Evolutionary conservation across 1,140 invertebrate genomes (phyloP), one percentile per base, ranked within the genome.

Genomic region (Battus philenor): DNA sequence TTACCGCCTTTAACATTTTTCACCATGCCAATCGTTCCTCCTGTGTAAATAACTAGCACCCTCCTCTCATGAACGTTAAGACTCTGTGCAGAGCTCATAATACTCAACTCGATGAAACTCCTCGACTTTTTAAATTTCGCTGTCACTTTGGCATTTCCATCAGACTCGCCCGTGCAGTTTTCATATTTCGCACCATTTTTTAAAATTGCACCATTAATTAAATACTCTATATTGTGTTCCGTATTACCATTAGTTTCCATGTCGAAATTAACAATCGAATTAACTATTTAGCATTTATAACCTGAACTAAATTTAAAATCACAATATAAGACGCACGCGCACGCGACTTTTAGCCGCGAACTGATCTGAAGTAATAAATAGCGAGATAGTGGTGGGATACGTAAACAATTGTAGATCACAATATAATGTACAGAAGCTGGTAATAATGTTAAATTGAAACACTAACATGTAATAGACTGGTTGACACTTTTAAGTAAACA

Each of bases 1-100:
- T 87, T 86, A 93, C 93, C 91, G 83, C 92, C 91, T 16, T 90
- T 78, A 4, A 89, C 82, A 67, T 94, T 93, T 47, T 91, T 88
- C 52, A 93, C 86, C 95, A 97, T 97, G 11, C 95, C 95, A 53
- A 97, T 97, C 1, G 95, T 97, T 7, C 95, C 95, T 3, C 95
- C 95, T 0, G 94, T 96, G 52, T 95, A 96, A 1, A 97, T 82
- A 10, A 96, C 94, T 7, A 95, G 81, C 2, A 96, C 91, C 47
- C 86, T 81, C 8, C 87, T 86, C 52, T 91, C 90, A 49, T 63
- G 73, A 7, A 41, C 54, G 4, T 61, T 57, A 0, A 66, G 17
- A 38, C 44, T 57, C 41, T 68, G 64, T 12, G 68, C 58, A 16
- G 64, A 56, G 47, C 53, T 66, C 10, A 50, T 31, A 6, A 46